Percentiles rank a stretch among this genome's conserved stretches.
These are phyloP conservation scores for Autographa pulchrina DNA, from an alignment of 2,888 invertebrate species.

Conservation along the genomic window DNA sequence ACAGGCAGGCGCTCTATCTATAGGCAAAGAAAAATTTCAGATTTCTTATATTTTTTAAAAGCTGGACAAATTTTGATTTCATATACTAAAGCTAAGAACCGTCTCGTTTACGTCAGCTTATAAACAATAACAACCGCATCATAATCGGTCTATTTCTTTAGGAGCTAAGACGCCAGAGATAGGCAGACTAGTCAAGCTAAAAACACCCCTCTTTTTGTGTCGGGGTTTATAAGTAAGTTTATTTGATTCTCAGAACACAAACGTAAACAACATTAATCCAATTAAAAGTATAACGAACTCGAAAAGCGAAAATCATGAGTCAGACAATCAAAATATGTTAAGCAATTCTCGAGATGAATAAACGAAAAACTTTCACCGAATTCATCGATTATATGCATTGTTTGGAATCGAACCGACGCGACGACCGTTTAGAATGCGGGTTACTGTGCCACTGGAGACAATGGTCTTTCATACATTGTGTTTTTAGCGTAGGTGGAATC, in stretches of 20 bases:
- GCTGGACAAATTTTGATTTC: too few relatives aligned
- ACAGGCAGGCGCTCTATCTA: too few relatives aligned
- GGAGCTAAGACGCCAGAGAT: too few relatives aligned
- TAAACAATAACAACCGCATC: too few relatives aligned
- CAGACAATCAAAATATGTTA: slow-evolving; percentile 38
- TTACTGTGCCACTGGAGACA: slow-evolving; percentile 50
- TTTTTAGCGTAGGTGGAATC: slow-evolving; percentile 34
- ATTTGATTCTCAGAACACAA: not conserved
- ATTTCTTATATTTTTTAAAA: too few relatives aligned
- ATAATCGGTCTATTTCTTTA: too few relatives aligned
- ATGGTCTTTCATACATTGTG: slow-evolving; percentile 42
- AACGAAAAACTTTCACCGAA: slow-evolving; percentile 50
- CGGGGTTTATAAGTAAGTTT: too few relatives aligned
- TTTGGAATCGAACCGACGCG: slow-evolving; percentile 38
- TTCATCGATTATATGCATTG: slow-evolving; percentile 46
- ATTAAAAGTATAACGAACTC: slow-evolving; percentile 13
- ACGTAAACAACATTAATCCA: not conserved
- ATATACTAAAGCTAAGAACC: too few relatives aligned
- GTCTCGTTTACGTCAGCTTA: too few relatives aligned
- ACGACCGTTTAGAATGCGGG: slow-evolving; percentile 38
- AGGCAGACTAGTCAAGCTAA: too few relatives aligned
- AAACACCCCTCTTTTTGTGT: too few relatives aligned
- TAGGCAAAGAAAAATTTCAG: too few relatives aligned
- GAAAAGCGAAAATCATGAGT: slow-evolving; percentile 44
- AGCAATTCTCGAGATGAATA: slow-evolving; percentile 42